phyloP scores from a whole-genome alignment of 2,797 vertebrate species.

The Hyperoplus lanceolatus region DNA sequence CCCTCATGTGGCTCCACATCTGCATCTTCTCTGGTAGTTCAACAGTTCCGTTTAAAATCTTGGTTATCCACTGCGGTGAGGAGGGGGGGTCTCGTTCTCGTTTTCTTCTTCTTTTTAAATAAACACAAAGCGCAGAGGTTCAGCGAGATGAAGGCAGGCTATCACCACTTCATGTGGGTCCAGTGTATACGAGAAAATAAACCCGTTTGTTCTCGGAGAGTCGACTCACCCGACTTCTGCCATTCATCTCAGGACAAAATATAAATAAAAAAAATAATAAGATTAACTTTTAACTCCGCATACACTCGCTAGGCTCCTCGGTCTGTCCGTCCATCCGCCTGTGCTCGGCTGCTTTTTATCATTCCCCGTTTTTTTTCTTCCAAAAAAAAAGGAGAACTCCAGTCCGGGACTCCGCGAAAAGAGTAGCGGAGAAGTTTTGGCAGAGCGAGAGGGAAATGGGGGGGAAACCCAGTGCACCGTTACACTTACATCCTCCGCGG shows the following conservation, averaged over 20 bases:
- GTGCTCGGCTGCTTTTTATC: conserved; percentile 62
- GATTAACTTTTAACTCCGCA: conserved; percentile 15
- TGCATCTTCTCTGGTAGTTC: conserved; percentile 51
- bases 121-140: conserved; percentile 58
- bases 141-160: conserved; percentile 54
- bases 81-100: neutral
- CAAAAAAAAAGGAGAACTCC: conserved; percentile 45
- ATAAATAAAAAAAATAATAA: neutral
- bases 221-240: conserved; percentile 62
- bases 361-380: conserved; percentile 52
- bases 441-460: conserved; percentile 7
- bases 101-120: conserved; percentile 29
- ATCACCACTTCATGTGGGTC: conserved; percentile 71
- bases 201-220: conserved; percentile 44
- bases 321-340: conserved; percentile 55
- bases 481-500: conserved; percentile 37
- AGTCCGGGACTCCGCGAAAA: conserved; percentile 41
- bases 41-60: neutral
- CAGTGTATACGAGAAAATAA: conserved; percentile 66
- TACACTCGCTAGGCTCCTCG: conserved; percentile 11
- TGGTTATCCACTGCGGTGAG: conserved; percentile 29
- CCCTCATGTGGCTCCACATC: conserved; percentile 78
- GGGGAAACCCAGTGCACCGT: conserved; percentile 38
- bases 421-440: conserved; percentile 66
- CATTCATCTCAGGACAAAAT: conserved; percentile 65